These are phyloP conservation scores for Cavia aperea DNA, from an alignment of 2,113 vertebrate genomes.

Conservation along the genomic window DNA sequence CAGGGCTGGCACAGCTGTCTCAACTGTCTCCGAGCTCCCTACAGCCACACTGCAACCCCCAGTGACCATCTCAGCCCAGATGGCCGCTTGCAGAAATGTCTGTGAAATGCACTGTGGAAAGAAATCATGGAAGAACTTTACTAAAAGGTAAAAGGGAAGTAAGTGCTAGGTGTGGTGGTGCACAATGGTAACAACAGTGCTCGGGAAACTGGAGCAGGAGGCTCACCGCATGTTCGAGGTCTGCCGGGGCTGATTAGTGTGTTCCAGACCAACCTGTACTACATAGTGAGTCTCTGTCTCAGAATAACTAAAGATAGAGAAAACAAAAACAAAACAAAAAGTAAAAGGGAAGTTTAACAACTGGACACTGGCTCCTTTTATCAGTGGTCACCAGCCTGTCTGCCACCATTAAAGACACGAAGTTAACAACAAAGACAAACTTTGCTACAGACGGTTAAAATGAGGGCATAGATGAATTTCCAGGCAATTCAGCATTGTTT, in stretches of 20 bases:
- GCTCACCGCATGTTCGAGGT: not conserved
- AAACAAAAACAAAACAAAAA: not conserved
- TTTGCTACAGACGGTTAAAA: not conserved
- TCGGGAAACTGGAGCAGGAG: not conserved
- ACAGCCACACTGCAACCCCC: not conserved
- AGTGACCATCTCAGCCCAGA: constrained; percentile 33
- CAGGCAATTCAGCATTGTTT: not conserved
- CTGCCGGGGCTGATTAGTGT: not conserved
- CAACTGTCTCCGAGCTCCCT: constrained; percentile 41
- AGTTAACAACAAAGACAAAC: not conserved
- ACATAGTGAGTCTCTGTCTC: not conserved
- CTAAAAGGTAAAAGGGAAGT: not conserved
- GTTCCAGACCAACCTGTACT: not conserved
- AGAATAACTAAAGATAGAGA: not conserved
- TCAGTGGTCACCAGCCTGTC: not conserved
- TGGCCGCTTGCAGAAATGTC: constrained; percentile 22
- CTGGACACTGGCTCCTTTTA: constrained; percentile 1
- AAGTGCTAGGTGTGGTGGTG: not conserved
- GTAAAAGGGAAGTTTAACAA: not conserved
- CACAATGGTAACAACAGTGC: not conserved
- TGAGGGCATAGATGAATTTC: not conserved
- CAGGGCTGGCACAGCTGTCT: constrained; percentile 35
- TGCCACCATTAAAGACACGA: not conserved
- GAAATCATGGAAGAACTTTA: not conserved
- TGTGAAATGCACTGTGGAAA: constrained; percentile 35